Percentiles rank a stretch among this genome's conserved stretches.
Evolutionary conservation across 2,113 vertebrate species (phyloP).

Genomic region (Telmatochromis sp.): DNA sequence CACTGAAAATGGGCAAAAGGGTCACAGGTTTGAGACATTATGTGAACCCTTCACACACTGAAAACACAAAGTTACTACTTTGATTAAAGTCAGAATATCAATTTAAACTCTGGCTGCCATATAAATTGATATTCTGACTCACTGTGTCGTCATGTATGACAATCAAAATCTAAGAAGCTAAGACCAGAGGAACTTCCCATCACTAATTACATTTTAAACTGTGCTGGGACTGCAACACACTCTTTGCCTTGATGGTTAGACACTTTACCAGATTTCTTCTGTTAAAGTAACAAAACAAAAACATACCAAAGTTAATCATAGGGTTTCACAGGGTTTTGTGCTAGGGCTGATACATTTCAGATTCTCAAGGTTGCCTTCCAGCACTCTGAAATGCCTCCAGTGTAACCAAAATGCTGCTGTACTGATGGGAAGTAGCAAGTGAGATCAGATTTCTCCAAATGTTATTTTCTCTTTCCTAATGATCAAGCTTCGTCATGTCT

Average conservation of each 20-base stretch:
- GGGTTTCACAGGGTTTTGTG: accelerated
- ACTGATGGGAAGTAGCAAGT: neutral
- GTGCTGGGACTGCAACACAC: neutral
- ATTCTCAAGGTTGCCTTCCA: neutral
- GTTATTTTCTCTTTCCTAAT: neutral
- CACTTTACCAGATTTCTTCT: neutral
- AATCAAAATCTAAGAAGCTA: neutral
- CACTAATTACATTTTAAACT: neutral
- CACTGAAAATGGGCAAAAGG: neutral
- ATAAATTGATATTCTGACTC: neutral
- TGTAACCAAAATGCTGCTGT: neutral
- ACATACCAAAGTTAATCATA: neutral
- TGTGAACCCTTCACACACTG: neutral
- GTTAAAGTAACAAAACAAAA: neutral
- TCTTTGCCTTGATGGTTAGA: neutral
- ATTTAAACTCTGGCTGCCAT: neutral
- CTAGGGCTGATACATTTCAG: neutral
- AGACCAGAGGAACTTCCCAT: neutral
- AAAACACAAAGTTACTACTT: neutral
- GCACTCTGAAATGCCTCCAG: neutral
- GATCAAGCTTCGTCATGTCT: neutral
- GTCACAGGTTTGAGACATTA: neutral
- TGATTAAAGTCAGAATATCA: neutral
- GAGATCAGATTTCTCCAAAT: neutral
- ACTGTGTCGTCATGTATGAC: neutral